A percentile compares a stretch with the other conserved stretches of the same genome.
These are phyloP conservation scores for Andrena camellia DNA, from an alignment of 2,888 invertebrate species.

Conservation along the genomic window DNA sequence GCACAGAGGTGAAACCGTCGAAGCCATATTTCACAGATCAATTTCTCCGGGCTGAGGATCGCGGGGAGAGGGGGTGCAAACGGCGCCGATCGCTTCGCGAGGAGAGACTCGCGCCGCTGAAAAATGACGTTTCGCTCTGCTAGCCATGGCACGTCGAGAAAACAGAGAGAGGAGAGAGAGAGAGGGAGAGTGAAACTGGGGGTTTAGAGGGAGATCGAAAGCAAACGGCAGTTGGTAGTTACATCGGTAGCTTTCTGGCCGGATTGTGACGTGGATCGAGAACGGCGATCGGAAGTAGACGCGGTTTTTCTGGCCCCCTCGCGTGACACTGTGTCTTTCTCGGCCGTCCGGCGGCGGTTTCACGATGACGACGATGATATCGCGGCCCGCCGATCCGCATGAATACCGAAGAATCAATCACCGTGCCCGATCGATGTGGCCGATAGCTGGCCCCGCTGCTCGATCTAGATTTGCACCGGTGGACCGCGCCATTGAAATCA, in stretches of 20 bases:
- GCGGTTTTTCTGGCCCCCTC: slow-evolving; percentile 22
- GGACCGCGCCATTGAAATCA: slow-evolving; percentile 74
- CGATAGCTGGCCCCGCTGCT: slow-evolving; percentile 61
- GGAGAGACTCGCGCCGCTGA: slow-evolving; percentile 45
- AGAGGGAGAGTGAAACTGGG: not conserved
- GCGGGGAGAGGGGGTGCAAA: slow-evolving; percentile 17
- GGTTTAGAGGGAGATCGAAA: slow-evolving; percentile 16
- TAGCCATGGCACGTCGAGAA: slow-evolving; percentile 34
- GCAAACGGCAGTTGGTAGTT: slow-evolving; percentile 48
- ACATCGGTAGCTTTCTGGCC: slow-evolving; percentile 61
- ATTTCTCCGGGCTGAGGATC: slow-evolving; percentile 48
- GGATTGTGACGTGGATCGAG: slow-evolving; percentile 56
- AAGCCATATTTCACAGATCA: slow-evolving; percentile 64
- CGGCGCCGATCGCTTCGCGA: slow-evolving; percentile 23
- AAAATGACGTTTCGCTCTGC: slow-evolving; percentile 69
- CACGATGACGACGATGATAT: slow-evolving; percentile 74
- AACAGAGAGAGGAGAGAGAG: too few species aligned
- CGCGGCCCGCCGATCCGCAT: slow-evolving; percentile 68
- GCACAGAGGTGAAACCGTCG: slow-evolving; percentile 9
- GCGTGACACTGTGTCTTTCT: slow-evolving; percentile 36
- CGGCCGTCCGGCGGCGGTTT: slow-evolving; percentile 38
- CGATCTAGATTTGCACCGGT: slow-evolving; percentile 73
- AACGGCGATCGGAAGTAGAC: slow-evolving; percentile 46
- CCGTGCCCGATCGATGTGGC: slow-evolving; percentile 67
- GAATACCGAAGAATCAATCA: slow-evolving; percentile 78